Base-by-base conservation (phyloP, 2,888 invertebrate species). In the Tortrix viridana region DNA sequence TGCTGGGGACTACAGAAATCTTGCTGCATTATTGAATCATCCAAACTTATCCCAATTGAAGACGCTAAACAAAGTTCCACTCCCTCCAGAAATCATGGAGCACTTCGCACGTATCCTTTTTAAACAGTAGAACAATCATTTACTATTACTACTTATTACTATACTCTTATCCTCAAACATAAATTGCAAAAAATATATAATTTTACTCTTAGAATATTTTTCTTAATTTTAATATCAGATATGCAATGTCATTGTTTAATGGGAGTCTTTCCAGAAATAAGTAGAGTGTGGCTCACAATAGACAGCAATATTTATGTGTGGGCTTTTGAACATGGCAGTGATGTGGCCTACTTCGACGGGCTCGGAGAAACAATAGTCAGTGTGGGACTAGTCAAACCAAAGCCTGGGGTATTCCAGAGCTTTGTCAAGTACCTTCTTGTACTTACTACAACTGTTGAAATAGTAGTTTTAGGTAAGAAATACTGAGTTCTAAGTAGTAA, bases 301-400 rank as follows among this genome's bases (percentile, higher is more conserved):
- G 99, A 99, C 82, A 98, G 98, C 75, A 98, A 99, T 89, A 96
- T 99, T 73, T 99, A 98, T 92, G 95, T 99, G 38, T 99, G 99
- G 99, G 97, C 98, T 23, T 99, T 98, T 89, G 98, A 98, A 86
- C 96, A 98, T 87, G 97, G 97, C 54, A 95, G 96, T 67, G 99
- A 99, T 93, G 95, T 99, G 23, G 98, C 99, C 0, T 99, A 98
- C 86, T 99, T 97, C 88, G 99, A 99, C 93, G 98, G 98, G 0
- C 93, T 99, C 1, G 97, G 96, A 71, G 98, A 99, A 85, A 96
- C 98, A 1, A 99, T 99, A 76, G 94, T 99, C 50, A 96, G 97
- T 82, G 98, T 99, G 59, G 98, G 97, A 1, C 88, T 99, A 65
- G 96, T 98, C 0, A 95, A 95, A 79, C 98, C 99, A 0, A 98